Evolutionary conservation across 1,140 invertebrate genomes (phyloP), one percentile per base, ranked within the genome.

Genomic region (Pseudoatta argentina): DNA sequence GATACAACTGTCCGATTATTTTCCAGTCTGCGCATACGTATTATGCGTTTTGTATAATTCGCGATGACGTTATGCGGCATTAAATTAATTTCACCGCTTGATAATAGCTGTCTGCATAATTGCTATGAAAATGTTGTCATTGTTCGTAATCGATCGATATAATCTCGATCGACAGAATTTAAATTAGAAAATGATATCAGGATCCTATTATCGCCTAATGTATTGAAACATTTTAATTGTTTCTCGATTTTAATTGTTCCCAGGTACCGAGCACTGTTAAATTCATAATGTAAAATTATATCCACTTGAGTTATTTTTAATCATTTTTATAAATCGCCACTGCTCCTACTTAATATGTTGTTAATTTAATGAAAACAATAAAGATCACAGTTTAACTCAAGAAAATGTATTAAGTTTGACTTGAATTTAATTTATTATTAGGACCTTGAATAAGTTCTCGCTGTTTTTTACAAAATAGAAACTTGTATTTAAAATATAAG

Each of bases 51-150:
- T 83, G 55, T 61, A 63, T 63, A 61, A 61, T 73, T 61, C 79
- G 24, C 14, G 16, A 24, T 75, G 39, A 83, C 69, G 39, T 73
- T 39, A 30, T 16, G 39, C 18, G 67, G 14, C 14, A 61, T 48
- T 63, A 73, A 83, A 83, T 83, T 73, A 83, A 75, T 83, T 83
- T 75, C 39, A 27, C 3, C 21, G 30, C n/a, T 61, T 34, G 39
- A 1, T 59, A 51, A 21, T 55, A 73, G 44, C 7, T 30, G 18
- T 34, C 48, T 3, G 3, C 53, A 12, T 44, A 69, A 71, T 69
- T n/a, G 21, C 2, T n/a, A 14, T 39, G 24, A 21, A 51, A 48
- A 71, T 12, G n/a, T 39, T n/a, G 34, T 53, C 8, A 55, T 16
- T 12, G 18, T 30, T 18, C 30, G 39, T 61, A 51, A 82, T 61